Conservation (phyloP, 2,113 vertebrate species). For the Zosterops borbonicus region DNA sequence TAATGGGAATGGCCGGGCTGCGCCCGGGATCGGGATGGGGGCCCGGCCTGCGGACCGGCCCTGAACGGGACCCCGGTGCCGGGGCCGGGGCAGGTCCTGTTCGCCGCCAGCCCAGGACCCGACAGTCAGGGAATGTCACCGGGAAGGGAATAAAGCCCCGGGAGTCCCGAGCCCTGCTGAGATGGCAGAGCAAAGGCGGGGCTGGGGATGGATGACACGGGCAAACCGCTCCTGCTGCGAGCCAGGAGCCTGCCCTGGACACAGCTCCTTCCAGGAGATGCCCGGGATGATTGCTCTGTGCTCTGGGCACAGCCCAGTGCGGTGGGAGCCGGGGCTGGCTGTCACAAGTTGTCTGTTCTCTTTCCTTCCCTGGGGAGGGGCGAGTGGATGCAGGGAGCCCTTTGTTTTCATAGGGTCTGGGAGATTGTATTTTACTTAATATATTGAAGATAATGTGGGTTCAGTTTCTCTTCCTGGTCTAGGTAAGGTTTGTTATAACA, state of each 20-base stretch:
- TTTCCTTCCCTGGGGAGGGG: not conserved
- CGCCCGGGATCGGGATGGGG: fast-evolving
- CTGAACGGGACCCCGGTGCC: fast-evolving
- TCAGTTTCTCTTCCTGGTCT: not conserved
- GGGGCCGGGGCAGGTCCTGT: not conserved
- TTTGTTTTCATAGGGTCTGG: not conserved
- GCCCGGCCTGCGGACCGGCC: not conserved
- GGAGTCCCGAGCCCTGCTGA: not conserved
- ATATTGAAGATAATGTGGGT: not conserved
- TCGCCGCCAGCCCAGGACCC: not conserved
- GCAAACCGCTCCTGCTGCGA: not conserved
- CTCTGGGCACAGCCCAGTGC: not conserved
- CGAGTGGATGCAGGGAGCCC: not conserved
- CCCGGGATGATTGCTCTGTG: not conserved
- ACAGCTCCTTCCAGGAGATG: not conserved
- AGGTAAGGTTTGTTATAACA: not conserved
- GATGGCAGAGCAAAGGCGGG: not conserved
- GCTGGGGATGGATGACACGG: not conserved
- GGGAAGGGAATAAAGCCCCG: not conserved
- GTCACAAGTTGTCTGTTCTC: not conserved
- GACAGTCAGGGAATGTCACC: not conserved
- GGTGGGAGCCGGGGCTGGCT: not conserved
- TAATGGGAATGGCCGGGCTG: not conserved
- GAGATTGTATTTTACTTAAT: not conserved
- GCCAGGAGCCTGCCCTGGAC: not conserved